phyloP scores from a whole-genome alignment of 2,113 vertebrate species.

The Brevimyrus niger region DNA sequence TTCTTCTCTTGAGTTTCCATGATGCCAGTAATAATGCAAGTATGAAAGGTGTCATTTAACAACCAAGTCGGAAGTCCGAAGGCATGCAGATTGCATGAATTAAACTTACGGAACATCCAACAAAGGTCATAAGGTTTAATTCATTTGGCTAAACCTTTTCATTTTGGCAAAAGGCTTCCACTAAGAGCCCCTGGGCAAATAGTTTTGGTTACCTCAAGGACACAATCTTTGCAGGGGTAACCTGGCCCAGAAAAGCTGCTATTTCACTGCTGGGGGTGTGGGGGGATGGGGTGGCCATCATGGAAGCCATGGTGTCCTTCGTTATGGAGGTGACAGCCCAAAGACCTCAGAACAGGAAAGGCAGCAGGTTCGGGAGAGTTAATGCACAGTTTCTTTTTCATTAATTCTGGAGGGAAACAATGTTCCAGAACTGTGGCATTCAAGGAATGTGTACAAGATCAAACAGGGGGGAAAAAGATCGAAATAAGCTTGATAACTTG shows the following conservation, averaged over 20 bases:
- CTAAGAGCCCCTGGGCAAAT: neutral
- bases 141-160: neutral
- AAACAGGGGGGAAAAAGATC: slow-evolving; percentile 11
- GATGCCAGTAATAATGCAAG: neutral
- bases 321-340: neutral
- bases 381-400: neutral
- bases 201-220: neutral
- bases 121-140: neutral
- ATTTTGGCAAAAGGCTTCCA: neutral
- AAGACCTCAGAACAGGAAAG: neutral
- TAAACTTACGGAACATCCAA: neutral
- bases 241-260: neutral
- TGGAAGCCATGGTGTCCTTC: neutral
- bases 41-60: neutral
- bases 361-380: neutral
- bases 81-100: neutral
- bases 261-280: neutral
- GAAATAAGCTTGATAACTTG: neutral
- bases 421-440: neutral
- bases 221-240: neutral
- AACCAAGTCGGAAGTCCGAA: neutral
- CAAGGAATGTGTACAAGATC: slow-evolving; percentile 24
- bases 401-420: neutral
- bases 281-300: neutral
- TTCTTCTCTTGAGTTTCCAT: neutral